Base-by-base conservation (phyloP, 2,888 invertebrate species). In the Orchesellides sinensis region DNA sequence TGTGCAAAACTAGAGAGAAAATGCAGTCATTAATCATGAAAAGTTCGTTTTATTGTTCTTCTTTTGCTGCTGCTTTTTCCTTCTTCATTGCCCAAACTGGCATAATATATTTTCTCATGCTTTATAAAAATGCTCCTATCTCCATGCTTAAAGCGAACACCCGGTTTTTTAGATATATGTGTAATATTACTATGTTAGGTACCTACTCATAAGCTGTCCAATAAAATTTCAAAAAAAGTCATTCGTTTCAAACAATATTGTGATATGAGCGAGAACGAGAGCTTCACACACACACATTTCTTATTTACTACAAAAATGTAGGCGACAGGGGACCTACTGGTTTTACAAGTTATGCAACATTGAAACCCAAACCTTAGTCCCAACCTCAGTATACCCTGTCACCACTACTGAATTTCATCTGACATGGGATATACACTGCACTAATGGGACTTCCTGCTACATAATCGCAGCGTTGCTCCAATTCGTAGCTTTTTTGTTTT, bases 1-100 rank as follows among this genome's bases (percentile, higher is more conserved):
- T 77, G 77, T 68, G 77, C 77, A 77, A 77, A 77, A 68, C 47
- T 77, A 69, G 77, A 72, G 83, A 77, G 83, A 83, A 83, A 83
- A 83, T 83, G 83, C 77, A 83, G 83, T 73, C 83, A 83, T 83
- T 83, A 83, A 83, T 83, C 83, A 83, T 77, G 59, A 27, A 77
- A 77, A 77, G 77, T 77, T 77, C 77, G 47, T 68, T 75, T 77
- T 77, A 77, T 77, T 77, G 77, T 77, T 52, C 68, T 77, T 32
- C 59, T 47, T 77, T 56, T 59, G 35, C 74, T 40, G 5, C 63
- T 61, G 59, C 59, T 45, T 29, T 61, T 61, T 47, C 59, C 61
- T 70, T 27, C 32, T n/a, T 65, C 10, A 54, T 61, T 65, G 35
- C 61, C 35, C 25, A 74, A 21, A 63, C 32, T 3, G 45, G 56